Percentiles rank a stretch among this genome's conserved stretches.
These are phyloP conservation scores for Syritta pipiens DNA, from an alignment of 2,888 invertebrate species.

Conservation along the genomic window DNA sequence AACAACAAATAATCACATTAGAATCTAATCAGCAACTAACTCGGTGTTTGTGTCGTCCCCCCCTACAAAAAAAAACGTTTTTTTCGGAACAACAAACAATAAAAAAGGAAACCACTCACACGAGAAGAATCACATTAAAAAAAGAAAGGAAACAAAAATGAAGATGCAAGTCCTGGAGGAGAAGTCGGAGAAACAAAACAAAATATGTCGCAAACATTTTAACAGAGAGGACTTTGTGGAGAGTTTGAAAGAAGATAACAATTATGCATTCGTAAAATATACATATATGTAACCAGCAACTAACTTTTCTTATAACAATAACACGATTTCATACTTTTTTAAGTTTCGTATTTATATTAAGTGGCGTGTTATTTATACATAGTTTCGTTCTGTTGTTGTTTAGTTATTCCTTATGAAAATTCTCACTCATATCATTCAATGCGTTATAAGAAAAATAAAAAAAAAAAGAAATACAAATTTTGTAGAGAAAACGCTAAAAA, in stretches of 20 bases:
- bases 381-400: constrained; percentile 47
- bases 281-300: constrained; percentile 34
- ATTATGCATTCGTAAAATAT: constrained; percentile 39
- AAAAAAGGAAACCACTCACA: constrained; percentile 11
- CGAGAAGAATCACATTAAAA: constrained; percentile 12
- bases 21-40: constrained; percentile 30
- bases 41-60: constrained; percentile 18
- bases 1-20: constrained; percentile 16
- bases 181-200: background rate
- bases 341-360: constrained; percentile 44
- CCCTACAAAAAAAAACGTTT: too few relatives aligned
- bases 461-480: background rate
- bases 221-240: background rate
- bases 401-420: constrained; percentile 34
- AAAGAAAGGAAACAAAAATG: background rate
- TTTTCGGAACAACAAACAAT: constrained; percentile 19
- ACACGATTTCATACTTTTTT: constrained; percentile 37
- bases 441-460: constrained; percentile 23
- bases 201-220: constrained; percentile 3
- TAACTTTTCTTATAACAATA: constrained; percentile 29
- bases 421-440: constrained; percentile 48
- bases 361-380: constrained; percentile 55
- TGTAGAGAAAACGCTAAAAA: constrained; percentile 18
- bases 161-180: constrained; percentile 11
- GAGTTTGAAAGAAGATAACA: constrained; percentile 2